Evolutionary conservation across 2,888 invertebrate species (phyloP), one percentile per base, ranked within the genome.

Genomic region (Tortricodes alternella): DNA sequence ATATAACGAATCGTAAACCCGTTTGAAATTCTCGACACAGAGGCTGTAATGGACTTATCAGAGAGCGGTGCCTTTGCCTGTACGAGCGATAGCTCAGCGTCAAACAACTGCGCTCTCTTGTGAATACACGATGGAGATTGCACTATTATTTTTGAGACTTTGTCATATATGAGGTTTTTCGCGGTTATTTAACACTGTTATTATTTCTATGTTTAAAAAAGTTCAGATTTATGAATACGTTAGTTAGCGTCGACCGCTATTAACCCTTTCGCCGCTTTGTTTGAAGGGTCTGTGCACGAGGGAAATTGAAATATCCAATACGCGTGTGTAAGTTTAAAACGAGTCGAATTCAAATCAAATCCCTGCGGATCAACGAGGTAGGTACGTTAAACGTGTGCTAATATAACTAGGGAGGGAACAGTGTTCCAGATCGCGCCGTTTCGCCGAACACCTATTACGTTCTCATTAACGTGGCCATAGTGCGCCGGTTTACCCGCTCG

Each of bases 401-500:
- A 65, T 61, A 64, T 62, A 53, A 46, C 29, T 38, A 38, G 56
- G 67, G 53, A 66, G 68, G 71, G 68, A 68, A 67, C 69, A 67
- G 63, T 66, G 74, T 69, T 71, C 46, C 67, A 72, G 76, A 76
- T 78, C 77, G 71, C 68, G 59, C 65, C 68, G 67, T 71, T 69
- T 68, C 73, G 73, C 71, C 72, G 70, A 77, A 78, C 79, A 79
- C 78, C 82, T 82, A 83, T 84, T 83, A 82, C 76, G 76, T 81
- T 80, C 81, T 81, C 82, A 83, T 84, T 84, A 83, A 74, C 76
- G 71, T 67, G 71, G 72, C 71, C 74, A 74, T 78, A 78, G 74
- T 74, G 72, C 70, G 69, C 71, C 65, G 73, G 71, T 82, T 78
- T 78, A 74, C 74, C 73, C 73, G 74, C 76, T 76, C 80, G 78